A percentile compares a stretch with the other conserved stretches of the same genome.
phyloP scores from a whole-genome alignment of 1,140 invertebrate species.

The Frieseomelitta varia region DNA sequence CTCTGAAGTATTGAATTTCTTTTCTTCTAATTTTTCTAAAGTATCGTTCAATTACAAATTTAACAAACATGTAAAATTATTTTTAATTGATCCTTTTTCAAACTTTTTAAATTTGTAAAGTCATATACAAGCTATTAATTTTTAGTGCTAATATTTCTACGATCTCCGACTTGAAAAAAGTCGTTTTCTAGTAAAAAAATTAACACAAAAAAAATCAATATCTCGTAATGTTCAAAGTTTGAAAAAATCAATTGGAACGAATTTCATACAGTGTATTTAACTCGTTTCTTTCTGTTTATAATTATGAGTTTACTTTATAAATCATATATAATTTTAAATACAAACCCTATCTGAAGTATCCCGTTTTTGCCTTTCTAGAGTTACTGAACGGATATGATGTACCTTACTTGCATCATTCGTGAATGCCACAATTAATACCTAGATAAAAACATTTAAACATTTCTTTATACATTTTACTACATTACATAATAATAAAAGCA shows the following conservation, averaged over 20 bases:
- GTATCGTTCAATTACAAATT: not conserved
- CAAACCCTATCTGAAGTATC: slow-evolving; percentile 48
- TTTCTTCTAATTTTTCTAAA: slow-evolving; percentile 14
- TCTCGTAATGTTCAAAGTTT: not conserved
- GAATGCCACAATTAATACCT: slow-evolving; percentile 84
- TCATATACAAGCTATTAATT: not conserved
- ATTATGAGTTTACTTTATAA: slow-evolving; percentile 6
- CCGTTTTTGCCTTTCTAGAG: slow-evolving; percentile 57
- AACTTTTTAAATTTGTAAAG: not conserved
- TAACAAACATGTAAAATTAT: not conserved
- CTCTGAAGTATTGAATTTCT: not conserved
- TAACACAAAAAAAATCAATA: not conserved
- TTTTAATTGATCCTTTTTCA: not conserved
- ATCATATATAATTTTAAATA: slow-evolving; percentile 32
- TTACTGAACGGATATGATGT: slow-evolving; percentile 70
- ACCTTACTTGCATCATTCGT: slow-evolving; percentile 86
- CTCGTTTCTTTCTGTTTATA: not conserved
- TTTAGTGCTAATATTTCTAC: not conserved
- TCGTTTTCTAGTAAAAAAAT: not conserved
- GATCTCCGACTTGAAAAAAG: not conserved
- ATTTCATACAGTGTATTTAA: not conserved
- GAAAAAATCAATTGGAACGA: not conserved
- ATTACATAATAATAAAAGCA: slow-evolving; percentile 12
- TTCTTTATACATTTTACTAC: not conserved
- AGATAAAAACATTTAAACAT: slow-evolving; percentile 18